Conservation (phyloP, 2,888 invertebrate species). For the Plusia festucae region DNA sequence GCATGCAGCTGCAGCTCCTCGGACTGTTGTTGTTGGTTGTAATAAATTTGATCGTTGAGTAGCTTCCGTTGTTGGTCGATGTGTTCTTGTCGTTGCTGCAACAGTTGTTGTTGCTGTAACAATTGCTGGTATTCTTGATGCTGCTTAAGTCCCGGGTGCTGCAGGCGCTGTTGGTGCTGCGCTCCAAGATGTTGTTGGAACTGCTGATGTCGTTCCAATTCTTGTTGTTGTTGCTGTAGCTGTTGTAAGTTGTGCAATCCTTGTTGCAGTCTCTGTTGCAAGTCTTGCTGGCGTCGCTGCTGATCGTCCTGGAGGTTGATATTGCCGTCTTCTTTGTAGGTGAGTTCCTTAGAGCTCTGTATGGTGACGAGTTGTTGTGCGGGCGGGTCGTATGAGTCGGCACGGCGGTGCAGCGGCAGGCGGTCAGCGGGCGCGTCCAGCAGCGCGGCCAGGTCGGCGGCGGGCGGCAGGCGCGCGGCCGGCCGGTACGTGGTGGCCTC, state of each 20-base stretch:
- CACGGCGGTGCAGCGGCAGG: constrained; percentile 77
- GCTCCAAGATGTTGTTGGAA: constrained; percentile 17
- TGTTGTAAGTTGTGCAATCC: constrained; percentile 14
- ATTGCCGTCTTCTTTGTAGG: constrained; percentile 51
- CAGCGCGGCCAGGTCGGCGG: constrained; percentile 67
- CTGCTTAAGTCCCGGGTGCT: constrained; percentile 36
- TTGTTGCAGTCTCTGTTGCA: constrained; percentile 11
- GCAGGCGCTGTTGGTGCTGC: constrained; percentile 46
- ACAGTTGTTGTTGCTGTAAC: constrained; percentile 50
- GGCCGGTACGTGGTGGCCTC: constrained; percentile 84
- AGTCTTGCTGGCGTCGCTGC: constrained; percentile 31
- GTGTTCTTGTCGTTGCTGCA: constrained; percentile 59
- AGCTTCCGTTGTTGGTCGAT: constrained; percentile 53
- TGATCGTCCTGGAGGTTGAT: constrained; percentile 30
- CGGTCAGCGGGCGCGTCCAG: constrained; percentile 67
- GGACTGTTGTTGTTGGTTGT: constrained; percentile 39
- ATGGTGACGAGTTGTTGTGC: constrained; percentile 66
- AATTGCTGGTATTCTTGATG: constrained; percentile 56
- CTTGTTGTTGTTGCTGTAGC: constrained; percentile 14
- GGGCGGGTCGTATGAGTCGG: constrained; percentile 70
- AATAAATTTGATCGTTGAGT: constrained; percentile 48
- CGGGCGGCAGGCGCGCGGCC: constrained; percentile 71
- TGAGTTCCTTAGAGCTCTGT: constrained; percentile 63
- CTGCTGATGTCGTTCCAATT: constrained; percentile 12
- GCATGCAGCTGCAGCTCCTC: constrained; percentile 31